Conservation (phyloP, 2,797 vertebrate genomes). For the Macropodus opercularis region DNA sequence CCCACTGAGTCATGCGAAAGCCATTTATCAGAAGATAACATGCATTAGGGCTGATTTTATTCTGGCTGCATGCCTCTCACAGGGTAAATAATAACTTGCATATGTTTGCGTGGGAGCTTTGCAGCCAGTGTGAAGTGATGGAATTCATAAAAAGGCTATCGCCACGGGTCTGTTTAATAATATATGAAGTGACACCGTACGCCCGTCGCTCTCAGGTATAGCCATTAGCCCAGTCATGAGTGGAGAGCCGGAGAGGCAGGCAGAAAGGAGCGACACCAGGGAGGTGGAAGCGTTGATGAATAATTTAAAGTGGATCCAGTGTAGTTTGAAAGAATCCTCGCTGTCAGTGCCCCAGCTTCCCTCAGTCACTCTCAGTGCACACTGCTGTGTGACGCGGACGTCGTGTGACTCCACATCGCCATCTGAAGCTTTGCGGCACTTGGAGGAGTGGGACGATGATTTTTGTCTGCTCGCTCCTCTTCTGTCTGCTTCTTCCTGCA, state of each 20-base stretch:
- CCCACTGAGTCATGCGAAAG: constrained; percentile 11
- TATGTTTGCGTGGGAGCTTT: constrained; percentile 22
- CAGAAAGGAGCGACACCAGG: constrained; percentile 31
- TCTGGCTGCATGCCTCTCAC: neutral
- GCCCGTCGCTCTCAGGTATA: constrained; percentile 47
- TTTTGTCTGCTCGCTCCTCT: constrained; percentile 57
- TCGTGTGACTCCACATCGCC: constrained; percentile 50
- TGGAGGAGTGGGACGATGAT: constrained; percentile 53
- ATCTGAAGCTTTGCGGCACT: constrained; percentile 35
- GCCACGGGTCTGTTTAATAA: constrained; percentile 68
- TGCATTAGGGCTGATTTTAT: constrained; percentile 16
- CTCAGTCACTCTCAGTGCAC: constrained; percentile 44
- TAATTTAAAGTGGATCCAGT: constrained; percentile 70
- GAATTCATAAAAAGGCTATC: constrained; percentile 52
- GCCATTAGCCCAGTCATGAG: constrained; percentile 49
- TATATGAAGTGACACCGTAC: constrained; percentile 75
- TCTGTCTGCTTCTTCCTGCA: constrained; percentile 61
- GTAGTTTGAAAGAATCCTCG: constrained; percentile 55
- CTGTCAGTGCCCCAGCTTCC: constrained; percentile 26
- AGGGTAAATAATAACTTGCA: constrained; percentile 32
- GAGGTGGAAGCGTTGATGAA: constrained; percentile 65
- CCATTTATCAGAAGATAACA: constrained; percentile 3
- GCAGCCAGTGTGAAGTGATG: too few species aligned
- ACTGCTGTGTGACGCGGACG: constrained; percentile 31
- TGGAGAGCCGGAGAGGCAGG: constrained; percentile 47